These are phyloP conservation scores for Linyphia triangularis DNA, from an alignment of 2,888 invertebrate species.

Conservation along the genomic window DNA sequence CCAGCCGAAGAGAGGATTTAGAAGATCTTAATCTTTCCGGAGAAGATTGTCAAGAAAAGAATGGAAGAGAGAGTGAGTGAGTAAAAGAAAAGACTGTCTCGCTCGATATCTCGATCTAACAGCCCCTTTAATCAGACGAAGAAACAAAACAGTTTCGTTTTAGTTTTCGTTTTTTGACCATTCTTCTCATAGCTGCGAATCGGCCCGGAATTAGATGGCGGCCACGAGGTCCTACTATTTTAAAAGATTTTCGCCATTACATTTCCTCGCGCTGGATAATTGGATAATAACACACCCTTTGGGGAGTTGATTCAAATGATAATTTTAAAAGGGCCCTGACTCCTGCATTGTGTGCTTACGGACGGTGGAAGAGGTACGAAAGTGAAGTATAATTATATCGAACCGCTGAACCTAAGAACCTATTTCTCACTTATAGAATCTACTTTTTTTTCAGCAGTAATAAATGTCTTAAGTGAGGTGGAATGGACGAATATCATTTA, in stretches of 20 bases:
- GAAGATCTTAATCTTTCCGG: conserved; percentile 40
- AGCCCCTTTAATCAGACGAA: conserved; percentile 56
- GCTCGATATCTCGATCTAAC: conserved; percentile 60
- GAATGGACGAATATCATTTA: background rate
- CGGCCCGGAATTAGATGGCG: conserved; percentile 19
- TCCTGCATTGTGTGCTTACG: conserved; percentile 16
- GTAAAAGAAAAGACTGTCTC: conserved; percentile 31
- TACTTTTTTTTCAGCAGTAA: background rate
- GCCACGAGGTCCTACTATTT: background rate
- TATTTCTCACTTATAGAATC: background rate
- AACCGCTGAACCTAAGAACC: conserved; percentile 3
- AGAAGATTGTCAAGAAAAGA: conserved; percentile 22
- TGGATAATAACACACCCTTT: conserved; percentile 38
- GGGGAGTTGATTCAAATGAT: conserved; percentile 39
- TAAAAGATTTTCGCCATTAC: background rate
- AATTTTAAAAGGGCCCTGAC: conserved; percentile 32
- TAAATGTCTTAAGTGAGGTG: background rate
- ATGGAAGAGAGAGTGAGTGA: background rate
- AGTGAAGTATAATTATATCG: background rate
- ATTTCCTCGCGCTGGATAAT: conserved; percentile 33
- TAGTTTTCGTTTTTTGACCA: conserved; percentile 42
- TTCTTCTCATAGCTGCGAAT: too few species aligned
- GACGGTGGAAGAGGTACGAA: background rate
- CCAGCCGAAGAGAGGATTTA: background rate
- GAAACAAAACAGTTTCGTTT: conserved; percentile 67